Conservation (phyloP, 23 tunicate species). For the Halocynthia aurantium region DNA sequence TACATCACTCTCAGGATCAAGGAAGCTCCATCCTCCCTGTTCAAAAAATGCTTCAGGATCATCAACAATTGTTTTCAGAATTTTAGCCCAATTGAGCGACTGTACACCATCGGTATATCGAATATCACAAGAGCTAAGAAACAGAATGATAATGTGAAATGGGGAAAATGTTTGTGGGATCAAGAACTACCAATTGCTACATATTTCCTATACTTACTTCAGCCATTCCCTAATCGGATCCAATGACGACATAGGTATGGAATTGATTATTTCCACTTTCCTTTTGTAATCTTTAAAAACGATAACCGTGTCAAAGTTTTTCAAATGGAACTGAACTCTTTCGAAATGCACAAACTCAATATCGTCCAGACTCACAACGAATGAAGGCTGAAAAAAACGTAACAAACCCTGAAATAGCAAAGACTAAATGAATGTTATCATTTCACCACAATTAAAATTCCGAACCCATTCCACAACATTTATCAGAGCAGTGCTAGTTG, state of each 20-base stretch:
- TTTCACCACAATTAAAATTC: background rate
- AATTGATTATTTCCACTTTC: slow-evolving; percentile 78
- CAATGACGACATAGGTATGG: slow-evolving; percentile 92
- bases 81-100: slow-evolving; percentile 92
- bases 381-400: slow-evolving; percentile 65
- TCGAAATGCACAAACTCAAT: slow-evolving; percentile 96
- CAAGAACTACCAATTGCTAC: background rate
- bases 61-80: slow-evolving; percentile 84
- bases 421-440: too few species aligned
- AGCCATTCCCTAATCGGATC: slow-evolving; percentile 89
- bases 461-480: slow-evolving; percentile 93
- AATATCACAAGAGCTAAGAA: slow-evolving; percentile 82
- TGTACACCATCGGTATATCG: slow-evolving; percentile 98
- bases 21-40: slow-evolving; percentile 96
- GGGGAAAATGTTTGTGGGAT: background rate
- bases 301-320: slow-evolving; percentile 96
- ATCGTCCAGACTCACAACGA: slow-evolving; percentile 85
- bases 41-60: slow-evolving; percentile 93
- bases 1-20: slow-evolving; percentile 82
- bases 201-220: slow-evolving; percentile 42
- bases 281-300: slow-evolving; percentile 88
- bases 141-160: background rate
- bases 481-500: slow-evolving; percentile 88
- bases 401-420: too few species aligned
- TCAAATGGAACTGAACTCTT: slow-evolving; percentile 85